These are phyloP conservation scores for Ligdia adustata DNA, from an alignment of 2,888 invertebrate species.

Conservation along the genomic window DNA sequence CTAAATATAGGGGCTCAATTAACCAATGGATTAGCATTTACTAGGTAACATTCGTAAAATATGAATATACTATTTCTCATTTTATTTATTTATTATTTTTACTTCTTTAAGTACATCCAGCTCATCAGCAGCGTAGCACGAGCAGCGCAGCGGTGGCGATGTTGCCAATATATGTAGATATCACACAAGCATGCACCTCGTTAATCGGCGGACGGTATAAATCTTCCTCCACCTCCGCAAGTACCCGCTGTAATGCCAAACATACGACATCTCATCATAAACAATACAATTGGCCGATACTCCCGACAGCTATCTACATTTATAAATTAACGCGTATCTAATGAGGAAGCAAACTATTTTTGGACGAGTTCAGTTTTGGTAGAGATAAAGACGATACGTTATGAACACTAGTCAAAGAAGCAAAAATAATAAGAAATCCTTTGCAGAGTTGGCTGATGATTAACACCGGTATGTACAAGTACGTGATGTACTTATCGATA, in stretches of 20 bases:
- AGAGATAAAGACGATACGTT: conserved; percentile 8
- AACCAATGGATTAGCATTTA: too few relatives aligned
- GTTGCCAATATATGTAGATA: too few relatives aligned
- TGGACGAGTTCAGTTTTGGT: conserved; percentile 8
- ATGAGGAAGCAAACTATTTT: conserved; percentile 31
- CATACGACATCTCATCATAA: conserved; percentile 29
- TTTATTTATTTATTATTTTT: too few relatives aligned
- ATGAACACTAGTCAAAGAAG: background rate
- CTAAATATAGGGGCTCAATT: conserved; percentile 43
- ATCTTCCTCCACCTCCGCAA: conserved; percentile 16
- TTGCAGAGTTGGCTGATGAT: background rate
- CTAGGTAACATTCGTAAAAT: too few relatives aligned
- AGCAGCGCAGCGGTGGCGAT: background rate
- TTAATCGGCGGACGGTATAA: conserved; percentile 27
- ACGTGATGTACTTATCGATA: background rate
- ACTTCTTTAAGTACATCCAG: too few relatives aligned
- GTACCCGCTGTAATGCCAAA: conserved; percentile 28
- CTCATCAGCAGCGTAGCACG: too few relatives aligned
- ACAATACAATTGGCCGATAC: conserved; percentile 31
- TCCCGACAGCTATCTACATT: conserved; percentile 11
- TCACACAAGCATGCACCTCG: conserved; percentile 30
- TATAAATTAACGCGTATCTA: conserved; percentile 26
- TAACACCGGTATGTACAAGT: background rate
- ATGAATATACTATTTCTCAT: too few relatives aligned
- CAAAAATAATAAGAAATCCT: background rate